Percentiles rank a stretch among this genome's conserved stretches.
phyloP scores from a whole-genome alignment of 1,140 invertebrate species.

The Trissolcus basalis region DNA sequence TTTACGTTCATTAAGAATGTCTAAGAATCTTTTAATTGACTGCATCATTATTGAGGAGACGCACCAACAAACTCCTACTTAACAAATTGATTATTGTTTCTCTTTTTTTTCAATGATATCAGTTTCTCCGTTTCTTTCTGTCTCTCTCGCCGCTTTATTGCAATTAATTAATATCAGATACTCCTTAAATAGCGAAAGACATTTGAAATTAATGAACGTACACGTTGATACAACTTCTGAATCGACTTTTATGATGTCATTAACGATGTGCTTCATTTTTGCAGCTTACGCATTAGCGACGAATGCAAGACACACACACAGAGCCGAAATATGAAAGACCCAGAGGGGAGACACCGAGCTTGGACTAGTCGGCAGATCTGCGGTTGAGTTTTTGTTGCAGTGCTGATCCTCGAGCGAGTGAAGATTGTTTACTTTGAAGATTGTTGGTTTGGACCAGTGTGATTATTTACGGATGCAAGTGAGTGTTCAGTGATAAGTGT shows the following conservation, averaged over 20 bases:
- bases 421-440: slow-evolving; percentile 38
- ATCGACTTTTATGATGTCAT: slow-evolving; percentile 25
- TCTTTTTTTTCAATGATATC: too few species aligned
- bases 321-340: slow-evolving; percentile 41
- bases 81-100: too few species aligned
- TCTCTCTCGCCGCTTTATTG: too few species aligned
- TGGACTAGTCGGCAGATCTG: slow-evolving; percentile 47
- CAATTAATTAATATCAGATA: too few species aligned
- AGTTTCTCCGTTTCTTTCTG: too few species aligned
- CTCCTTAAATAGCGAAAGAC: background rate
- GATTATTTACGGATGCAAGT: slow-evolving; percentile 8
- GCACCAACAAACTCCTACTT: background rate
- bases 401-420: slow-evolving; percentile 18
- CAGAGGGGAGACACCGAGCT: slow-evolving; percentile 29
- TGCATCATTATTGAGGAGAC: background rate
- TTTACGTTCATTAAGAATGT: slow-evolving; percentile 8
- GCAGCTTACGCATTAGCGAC: slow-evolving; percentile 26
- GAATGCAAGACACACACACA: slow-evolving; percentile 25
- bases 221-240: slow-evolving; percentile 17
- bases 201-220: slow-evolving; percentile 26
- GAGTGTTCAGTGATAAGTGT: slow-evolving; percentile 15
- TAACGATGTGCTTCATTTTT: slow-evolving; percentile 48
- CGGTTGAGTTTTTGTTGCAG: slow-evolving; percentile 23
- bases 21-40: slow-evolving; percentile 18
- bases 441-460: slow-evolving; percentile 41